phyloP scores from a whole-genome alignment of 2,888 invertebrate species.

The Megaustenia siamemsis region DNA sequence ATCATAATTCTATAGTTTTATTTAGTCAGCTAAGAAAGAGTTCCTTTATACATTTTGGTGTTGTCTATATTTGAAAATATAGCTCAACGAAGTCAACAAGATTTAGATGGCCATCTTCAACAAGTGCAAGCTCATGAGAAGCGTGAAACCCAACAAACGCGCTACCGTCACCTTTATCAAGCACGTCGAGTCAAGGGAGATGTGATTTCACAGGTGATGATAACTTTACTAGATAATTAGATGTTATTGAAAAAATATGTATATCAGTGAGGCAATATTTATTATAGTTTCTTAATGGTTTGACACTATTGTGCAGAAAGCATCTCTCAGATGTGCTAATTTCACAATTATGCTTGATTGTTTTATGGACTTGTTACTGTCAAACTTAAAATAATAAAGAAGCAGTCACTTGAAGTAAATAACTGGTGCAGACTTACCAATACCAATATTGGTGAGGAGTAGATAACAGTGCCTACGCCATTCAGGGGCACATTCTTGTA shows the following conservation, averaged over 20 bases:
- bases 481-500: too few relatives aligned
- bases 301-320: too few relatives aligned
- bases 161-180: constrained; percentile 93
- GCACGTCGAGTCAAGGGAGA: constrained; percentile 93
- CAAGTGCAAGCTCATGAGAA: constrained; percentile 86
- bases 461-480: too few relatives aligned
- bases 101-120: constrained; percentile 74
- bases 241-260: not conserved
- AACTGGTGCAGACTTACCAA: too few relatives aligned
- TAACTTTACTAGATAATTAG: constrained; percentile 20
- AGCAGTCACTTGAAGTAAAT: too few relatives aligned
- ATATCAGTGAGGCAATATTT: too few relatives aligned
- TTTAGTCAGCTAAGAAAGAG: not conserved
- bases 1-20: not conserved
- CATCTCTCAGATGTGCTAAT: too few relatives aligned
- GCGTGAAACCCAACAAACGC: constrained; percentile 87
- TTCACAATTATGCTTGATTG: too few relatives aligned
- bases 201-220: constrained; percentile 89
- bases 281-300: too few relatives aligned
- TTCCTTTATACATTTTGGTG: not conserved
- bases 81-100: constrained; percentile 33
- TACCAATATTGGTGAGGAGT: too few relatives aligned
- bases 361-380: too few relatives aligned
- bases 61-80: not conserved
- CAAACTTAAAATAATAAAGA: too few relatives aligned